A percentile compares a stretch with the other conserved stretches of the same genome.
phyloP scores from a whole-genome alignment of 2,797 vertebrate species.

The Micropoecilia bifurca region DNA sequence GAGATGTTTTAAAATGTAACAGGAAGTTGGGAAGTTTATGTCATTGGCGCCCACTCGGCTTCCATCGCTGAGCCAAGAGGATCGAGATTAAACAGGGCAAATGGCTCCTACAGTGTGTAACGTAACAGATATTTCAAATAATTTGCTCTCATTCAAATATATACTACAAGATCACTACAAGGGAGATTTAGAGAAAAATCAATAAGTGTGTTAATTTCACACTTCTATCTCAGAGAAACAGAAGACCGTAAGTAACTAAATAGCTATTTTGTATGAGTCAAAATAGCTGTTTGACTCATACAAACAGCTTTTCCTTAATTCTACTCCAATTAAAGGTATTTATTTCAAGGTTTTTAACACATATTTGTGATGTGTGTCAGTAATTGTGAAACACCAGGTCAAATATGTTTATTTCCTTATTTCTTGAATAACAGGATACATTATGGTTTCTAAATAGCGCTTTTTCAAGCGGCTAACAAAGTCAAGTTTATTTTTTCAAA shows the following conservation, averaged over 20 bases:
- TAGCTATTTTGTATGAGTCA: not conserved
- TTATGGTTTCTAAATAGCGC: not conserved
- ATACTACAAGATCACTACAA: not conserved
- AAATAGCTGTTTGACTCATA: not conserved
- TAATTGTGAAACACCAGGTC: not conserved
- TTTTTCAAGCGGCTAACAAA: not conserved
- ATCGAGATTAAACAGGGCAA: slow-evolving; percentile 61
- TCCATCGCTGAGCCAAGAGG: slow-evolving; percentile 59
- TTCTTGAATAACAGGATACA: not conserved
- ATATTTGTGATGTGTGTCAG: not conserved
- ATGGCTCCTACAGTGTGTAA: slow-evolving; percentile 38
- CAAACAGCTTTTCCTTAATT: no score
- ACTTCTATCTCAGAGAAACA: not conserved
- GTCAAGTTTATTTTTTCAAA: not conserved
- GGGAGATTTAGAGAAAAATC: not conserved
- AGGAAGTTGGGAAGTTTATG: slow-evolving; percentile 78
- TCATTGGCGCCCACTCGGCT: slow-evolving; percentile 63
- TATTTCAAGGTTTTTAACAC: not conserved
- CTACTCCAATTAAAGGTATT: no score
- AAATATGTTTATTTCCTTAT: not conserved
- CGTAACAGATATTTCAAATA: slow-evolving; percentile 38
- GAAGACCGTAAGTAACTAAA: no score
- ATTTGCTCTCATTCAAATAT: not conserved
- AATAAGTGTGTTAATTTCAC: not conserved
- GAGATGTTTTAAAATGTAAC: slow-evolving; percentile 80